Percentiles rank a stretch among this genome's conserved stretches.
Evolutionary conservation across 2,797 vertebrate genomes (phyloP).

Genomic region (Anniella stebbinsi): DNA sequence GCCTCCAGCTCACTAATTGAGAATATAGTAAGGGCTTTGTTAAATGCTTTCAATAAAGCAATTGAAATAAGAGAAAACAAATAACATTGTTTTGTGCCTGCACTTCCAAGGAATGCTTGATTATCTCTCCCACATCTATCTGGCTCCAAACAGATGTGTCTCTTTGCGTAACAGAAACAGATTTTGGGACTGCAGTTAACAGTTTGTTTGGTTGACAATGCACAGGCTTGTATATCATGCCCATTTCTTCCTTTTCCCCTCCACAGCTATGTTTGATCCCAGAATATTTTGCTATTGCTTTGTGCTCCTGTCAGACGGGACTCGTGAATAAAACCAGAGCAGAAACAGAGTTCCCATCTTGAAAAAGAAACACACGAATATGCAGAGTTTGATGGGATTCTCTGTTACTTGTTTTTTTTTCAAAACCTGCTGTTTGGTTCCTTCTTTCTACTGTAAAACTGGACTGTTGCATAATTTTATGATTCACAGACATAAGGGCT

Average conservation of each 20-base stretch:
- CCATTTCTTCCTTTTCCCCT: background rate
- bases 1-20: background rate
- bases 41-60: background rate
- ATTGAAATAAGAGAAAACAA: background rate
- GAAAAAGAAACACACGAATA: background rate
- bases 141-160: background rate
- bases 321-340: background rate
- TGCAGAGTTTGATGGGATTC: background rate
- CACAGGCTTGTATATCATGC: background rate
- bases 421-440: background rate
- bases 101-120: background rate
- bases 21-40: background rate
- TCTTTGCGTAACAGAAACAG: background rate
- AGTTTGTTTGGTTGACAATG: background rate
- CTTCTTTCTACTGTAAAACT: background rate
- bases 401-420: no score
- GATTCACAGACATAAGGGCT: background rate
- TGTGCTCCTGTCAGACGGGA: background rate
- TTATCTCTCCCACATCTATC: slow-evolving; percentile 1
- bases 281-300: slow-evolving; percentile 4
- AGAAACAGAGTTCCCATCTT: background rate
- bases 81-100: background rate
- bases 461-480: background rate
- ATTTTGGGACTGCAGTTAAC: background rate
- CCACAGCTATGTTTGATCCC: background rate